These are phyloP conservation scores for Echiichthys vipera DNA, from an alignment of 2,797 vertebrate species.

Conservation along the genomic window DNA sequence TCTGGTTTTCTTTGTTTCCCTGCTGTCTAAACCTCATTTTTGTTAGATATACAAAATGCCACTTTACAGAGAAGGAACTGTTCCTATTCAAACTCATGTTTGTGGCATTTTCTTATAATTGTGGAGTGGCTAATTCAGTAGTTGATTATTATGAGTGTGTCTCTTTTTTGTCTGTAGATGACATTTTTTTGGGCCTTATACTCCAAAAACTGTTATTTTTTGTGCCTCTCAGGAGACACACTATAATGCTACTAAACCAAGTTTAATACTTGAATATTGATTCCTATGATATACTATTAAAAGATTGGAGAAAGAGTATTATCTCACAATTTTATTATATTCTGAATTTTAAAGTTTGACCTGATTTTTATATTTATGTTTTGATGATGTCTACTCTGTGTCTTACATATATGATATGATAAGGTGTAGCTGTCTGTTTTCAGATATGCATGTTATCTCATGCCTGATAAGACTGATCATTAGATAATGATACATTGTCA, in stretches of 20 bases:
- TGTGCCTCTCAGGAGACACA: conserved; percentile 24
- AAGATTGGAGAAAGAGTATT: neutral
- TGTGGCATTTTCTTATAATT: conserved; percentile 28
- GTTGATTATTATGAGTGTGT: conserved; percentile 37
- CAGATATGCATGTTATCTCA: conserved; percentile 57
- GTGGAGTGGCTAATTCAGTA: conserved; percentile 41
- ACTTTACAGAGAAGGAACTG: conserved; percentile 23
- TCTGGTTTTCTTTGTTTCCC: conserved; percentile 47
- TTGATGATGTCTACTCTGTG: conserved; percentile 32
- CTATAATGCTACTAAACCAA: conserved; percentile 7
- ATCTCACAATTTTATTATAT: neutral
- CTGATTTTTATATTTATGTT: conserved; percentile 34
- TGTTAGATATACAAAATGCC: conserved; percentile 32
- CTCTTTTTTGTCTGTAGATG: conserved; percentile 30
- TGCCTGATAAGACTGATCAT: conserved; percentile 26
- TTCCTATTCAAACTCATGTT: conserved; percentile 38
- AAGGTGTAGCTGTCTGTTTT: conserved; percentile 31
- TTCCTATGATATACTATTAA: neutral
- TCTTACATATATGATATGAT: conserved; percentile 42
- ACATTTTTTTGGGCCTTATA: conserved; percentile 25
- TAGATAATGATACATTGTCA: conserved; percentile 25
- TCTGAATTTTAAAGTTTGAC: neutral
- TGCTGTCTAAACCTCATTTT: conserved; percentile 49
- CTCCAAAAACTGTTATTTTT: conserved; percentile 13
- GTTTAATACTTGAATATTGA: neutral